A percentile compares a stretch with the other conserved stretches of the same genome.
phyloP scores from a whole-genome alignment of 2,888 invertebrate species.

The Torymus texanus region DNA sequence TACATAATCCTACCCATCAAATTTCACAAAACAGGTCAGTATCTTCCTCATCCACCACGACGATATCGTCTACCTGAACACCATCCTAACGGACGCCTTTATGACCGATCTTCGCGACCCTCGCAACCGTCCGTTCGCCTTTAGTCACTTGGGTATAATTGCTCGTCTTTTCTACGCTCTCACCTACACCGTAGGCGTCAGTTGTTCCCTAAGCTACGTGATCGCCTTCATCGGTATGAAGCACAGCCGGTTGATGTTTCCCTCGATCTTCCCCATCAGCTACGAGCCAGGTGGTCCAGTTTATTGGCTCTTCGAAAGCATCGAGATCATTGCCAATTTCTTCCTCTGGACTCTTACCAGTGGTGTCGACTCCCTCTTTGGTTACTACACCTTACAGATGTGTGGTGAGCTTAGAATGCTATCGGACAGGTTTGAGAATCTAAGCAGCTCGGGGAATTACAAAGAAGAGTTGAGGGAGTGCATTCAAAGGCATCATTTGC shows the following conservation, averaged over 20 bases:
- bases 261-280: background rate
- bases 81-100: background rate
- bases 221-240: background rate
- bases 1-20: no score
- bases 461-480: conserved; percentile 49
- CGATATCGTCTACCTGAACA: conserved; percentile 15
- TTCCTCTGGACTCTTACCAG: background rate
- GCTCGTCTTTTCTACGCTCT: background rate
- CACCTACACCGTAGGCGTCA: background rate
- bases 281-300: background rate
- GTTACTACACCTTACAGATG: conserved; percentile 15
- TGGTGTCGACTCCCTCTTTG: conserved; percentile 12
- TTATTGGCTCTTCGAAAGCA: background rate
- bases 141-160: background rate
- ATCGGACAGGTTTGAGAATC: background rate
- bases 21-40: no score
- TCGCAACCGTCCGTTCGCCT: background rate
- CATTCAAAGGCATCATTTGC: conserved; percentile 50
- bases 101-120: background rate
- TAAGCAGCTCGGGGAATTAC: conserved; percentile 24
- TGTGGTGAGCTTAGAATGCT: conserved; percentile 9
- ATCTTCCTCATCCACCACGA: background rate
- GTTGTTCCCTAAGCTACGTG: background rate
- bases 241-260: background rate
- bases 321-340: background rate